Conservation (phyloP, 1,140 invertebrate species). For the Drosophila quadrilineata region DNA sequence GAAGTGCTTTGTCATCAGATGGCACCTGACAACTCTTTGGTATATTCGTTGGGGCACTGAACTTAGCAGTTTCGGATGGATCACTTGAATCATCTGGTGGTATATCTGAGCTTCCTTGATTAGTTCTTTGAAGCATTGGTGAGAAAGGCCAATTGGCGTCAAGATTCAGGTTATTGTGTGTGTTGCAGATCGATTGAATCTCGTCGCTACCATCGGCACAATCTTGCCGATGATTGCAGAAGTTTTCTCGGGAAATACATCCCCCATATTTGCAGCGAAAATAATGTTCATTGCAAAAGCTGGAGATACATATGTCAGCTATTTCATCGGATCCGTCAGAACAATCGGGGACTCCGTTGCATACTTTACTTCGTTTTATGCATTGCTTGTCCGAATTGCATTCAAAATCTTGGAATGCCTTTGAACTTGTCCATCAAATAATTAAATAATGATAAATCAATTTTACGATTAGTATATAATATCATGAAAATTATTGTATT, state of each 20-base stretch:
- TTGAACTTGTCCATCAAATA: neutral
- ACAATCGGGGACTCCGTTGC: conserved; percentile 82
- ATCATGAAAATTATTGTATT: too few species aligned
- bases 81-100: too few species aligned
- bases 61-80: too few species aligned
- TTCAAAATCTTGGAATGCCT: neutral
- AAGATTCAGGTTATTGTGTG: neutral
- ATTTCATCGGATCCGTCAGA: conserved; percentile 84
- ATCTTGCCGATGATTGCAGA: conserved; percentile 84
- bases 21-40: conserved; percentile 13
- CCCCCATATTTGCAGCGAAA: conserved; percentile 84
- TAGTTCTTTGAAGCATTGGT: too few species aligned
- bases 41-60: too few species aligned
- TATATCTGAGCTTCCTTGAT: too few species aligned
- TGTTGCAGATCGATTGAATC: conserved; percentile 5
- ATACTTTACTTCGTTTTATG: conserved; percentile 30
- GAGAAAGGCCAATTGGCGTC: neutral
- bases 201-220: conserved; percentile 89
- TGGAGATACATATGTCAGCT: conserved; percentile 31
- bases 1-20: neutral
- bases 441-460: neutral
- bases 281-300: conserved; percentile 73
- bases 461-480: too few species aligned
- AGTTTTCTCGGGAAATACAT: conserved; percentile 82
- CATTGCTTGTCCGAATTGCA: conserved; percentile 26